phyloP scores from a whole-genome alignment of 2,797 vertebrate species.

The Betta splendens region DNA sequence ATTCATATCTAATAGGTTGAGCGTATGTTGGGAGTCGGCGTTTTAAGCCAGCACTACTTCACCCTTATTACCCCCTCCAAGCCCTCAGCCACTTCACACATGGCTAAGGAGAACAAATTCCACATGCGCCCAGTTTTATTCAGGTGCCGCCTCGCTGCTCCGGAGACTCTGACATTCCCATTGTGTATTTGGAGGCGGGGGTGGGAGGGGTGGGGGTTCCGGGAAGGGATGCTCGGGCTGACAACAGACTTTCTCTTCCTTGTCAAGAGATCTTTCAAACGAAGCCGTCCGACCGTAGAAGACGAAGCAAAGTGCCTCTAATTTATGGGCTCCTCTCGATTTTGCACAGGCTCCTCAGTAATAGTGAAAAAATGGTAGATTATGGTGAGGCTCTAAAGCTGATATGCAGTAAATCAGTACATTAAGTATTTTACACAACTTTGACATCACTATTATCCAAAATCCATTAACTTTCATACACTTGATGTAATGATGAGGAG shows the following conservation, averaged over 20 bases:
- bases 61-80: slow-evolving; percentile 45
- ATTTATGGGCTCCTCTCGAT: slow-evolving; percentile 56
- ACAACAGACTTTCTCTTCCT: slow-evolving; percentile 61
- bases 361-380: slow-evolving; percentile 13
- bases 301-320: slow-evolving; percentile 57
- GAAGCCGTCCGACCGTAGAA: slow-evolving; percentile 54
- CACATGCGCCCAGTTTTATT: slow-evolving; percentile 66
- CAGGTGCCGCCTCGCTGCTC: slow-evolving; percentile 74
- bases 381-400: not conserved
- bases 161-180: slow-evolving; percentile 72
- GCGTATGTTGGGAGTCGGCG: slow-evolving; percentile 7
- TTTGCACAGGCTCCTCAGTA: slow-evolving; percentile 14
- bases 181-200: slow-evolving; percentile 69
- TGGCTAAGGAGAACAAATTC: slow-evolving; percentile 51
- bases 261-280: slow-evolving; percentile 69
- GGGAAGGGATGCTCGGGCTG: slow-evolving; percentile 56
- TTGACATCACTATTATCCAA: not conserved
- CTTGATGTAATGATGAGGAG: slow-evolving; percentile 27
- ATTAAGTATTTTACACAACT: not conserved
- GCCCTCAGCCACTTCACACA: slow-evolving; percentile 52
- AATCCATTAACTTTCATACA: not conserved
- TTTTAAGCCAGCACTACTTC: slow-evolving; percentile 32
- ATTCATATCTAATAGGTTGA: slow-evolving; percentile 12
- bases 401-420: slow-evolving; percentile 1
- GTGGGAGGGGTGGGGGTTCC: too few species aligned